Percentiles rank a stretch among this genome's conserved stretches.
Evolutionary conservation across 2,797 vertebrate species (phyloP).

Genomic region (Smutsia temminckii): DNA sequence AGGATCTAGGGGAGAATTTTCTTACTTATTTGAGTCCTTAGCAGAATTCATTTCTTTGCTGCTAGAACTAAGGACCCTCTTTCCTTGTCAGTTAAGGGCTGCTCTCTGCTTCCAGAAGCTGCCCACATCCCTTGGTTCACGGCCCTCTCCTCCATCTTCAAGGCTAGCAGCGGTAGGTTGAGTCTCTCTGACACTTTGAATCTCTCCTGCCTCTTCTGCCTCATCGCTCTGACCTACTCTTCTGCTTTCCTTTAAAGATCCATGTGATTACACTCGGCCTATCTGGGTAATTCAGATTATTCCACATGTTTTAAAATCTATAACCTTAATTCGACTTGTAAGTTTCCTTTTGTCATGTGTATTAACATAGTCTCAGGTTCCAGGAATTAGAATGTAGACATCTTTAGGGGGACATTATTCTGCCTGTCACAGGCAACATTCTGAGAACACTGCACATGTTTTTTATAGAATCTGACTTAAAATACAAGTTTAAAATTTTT

Average conservation of each 20-base stretch:
- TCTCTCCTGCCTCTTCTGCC: not conserved
- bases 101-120: not conserved
- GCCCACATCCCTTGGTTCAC: not conserved
- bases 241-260: not conserved
- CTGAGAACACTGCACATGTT: not conserved
- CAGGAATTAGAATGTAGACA: not conserved
- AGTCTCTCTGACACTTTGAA: not conserved
- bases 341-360: not conserved
- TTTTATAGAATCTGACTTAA: not conserved
- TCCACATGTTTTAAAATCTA: too few species aligned
- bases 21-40: not conserved
- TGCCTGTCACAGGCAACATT: not conserved
- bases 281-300: not conserved
- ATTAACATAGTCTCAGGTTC: not conserved
- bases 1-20: not conserved
- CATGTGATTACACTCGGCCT: accelerated
- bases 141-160: not conserved
- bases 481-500: not conserved
- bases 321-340: not conserved
- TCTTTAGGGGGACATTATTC: not conserved
- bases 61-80: not conserved
- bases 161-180: accelerated
- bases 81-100: not conserved
- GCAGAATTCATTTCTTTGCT: not conserved
- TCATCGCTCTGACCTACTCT: not conserved